These are phyloP conservation scores for Pachyrhynchus sulphureomaculatus DNA, from an alignment of 1,140 invertebrate genomes.

Conservation along the genomic window DNA sequence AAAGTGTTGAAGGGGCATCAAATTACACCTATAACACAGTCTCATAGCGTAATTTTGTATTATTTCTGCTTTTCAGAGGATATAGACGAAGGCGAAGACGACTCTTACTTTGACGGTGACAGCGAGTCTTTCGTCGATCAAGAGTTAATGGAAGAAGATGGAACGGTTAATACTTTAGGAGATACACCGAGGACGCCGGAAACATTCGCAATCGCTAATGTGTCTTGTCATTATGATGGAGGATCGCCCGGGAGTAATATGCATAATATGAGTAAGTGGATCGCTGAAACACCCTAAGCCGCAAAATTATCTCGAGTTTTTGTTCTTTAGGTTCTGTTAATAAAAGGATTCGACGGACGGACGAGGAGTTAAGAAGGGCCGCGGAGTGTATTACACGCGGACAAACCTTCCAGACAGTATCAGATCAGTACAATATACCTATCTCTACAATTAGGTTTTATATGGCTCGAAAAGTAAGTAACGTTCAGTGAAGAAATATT, in stretches of 20 bases:
- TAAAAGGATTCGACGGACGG: slow-evolving; percentile 63
- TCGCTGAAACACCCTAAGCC: background rate
- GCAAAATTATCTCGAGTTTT: background rate
- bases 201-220: slow-evolving; percentile 60
- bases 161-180: slow-evolving; percentile 37
- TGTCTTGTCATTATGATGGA: slow-evolving; percentile 60
- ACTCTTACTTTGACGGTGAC: slow-evolving; percentile 49
- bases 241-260: slow-evolving; percentile 41
- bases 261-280: background rate
- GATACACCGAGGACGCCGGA: slow-evolving; percentile 47
- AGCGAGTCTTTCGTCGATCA: slow-evolving; percentile 47
- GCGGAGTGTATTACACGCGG: slow-evolving; percentile 77
- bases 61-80: slow-evolving; percentile 39
- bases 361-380: slow-evolving; percentile 72
- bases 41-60: no score
- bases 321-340: slow-evolving; percentile 42
- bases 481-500: no score
- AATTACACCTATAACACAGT: no score
- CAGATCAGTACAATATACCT: slow-evolving; percentile 80
- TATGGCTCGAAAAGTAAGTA: slow-evolving; percentile 68
- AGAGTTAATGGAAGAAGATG: slow-evolving; percentile 47
- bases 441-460: slow-evolving; percentile 83
- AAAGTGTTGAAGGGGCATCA: no score
- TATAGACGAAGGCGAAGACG: slow-evolving; percentile 44
- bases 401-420: slow-evolving; percentile 79